Conservation (phyloP, 1,140 invertebrate genomes). For the Drosophila neocordata region DNA sequence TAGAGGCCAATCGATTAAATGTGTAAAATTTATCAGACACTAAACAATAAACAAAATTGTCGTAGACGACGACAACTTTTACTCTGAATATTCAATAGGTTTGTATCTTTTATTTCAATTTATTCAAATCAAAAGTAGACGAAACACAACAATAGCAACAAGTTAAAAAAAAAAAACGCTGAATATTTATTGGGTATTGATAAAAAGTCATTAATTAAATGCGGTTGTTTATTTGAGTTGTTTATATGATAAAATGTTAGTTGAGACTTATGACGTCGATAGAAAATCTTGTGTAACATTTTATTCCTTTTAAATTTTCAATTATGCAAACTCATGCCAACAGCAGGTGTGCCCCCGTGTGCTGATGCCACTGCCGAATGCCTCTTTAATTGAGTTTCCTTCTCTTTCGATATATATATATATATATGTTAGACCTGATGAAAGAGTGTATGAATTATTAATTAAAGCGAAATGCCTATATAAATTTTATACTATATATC, state of each 20-base stretch:
- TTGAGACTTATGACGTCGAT: conserved; percentile 44
- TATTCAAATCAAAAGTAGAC: conserved; percentile 57
- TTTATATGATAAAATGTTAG: conserved; percentile 37
- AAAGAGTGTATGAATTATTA: neutral
- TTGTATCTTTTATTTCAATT: conserved; percentile 59
- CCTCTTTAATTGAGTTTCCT: conserved; percentile 10
- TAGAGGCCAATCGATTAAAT: conserved; percentile 36
- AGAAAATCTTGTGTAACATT: conserved; percentile 32
- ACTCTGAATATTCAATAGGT: conserved; percentile 63
- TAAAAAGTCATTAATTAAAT: conserved; percentile 69
- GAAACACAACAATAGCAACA: neutral
- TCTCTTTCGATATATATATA: neutral
- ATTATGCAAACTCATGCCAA: conserved; percentile 20
- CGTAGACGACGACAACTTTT: conserved; percentile 49
- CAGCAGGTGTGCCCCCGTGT: neutral
- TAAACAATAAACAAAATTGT: conserved; percentile 58
- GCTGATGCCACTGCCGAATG: neutral
- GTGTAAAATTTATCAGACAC: conserved; percentile 50
- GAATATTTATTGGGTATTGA: conserved; percentile 54
- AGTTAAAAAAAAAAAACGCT: conserved; percentile 18
- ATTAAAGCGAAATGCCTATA: neutral
- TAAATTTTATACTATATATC: no score
- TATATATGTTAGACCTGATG: neutral
- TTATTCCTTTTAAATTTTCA: conserved; percentile 22
- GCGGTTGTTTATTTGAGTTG: conserved; percentile 34